Conservation (phyloP, 2,888 invertebrate species). For the Rhodophaea formosa region DNA sequence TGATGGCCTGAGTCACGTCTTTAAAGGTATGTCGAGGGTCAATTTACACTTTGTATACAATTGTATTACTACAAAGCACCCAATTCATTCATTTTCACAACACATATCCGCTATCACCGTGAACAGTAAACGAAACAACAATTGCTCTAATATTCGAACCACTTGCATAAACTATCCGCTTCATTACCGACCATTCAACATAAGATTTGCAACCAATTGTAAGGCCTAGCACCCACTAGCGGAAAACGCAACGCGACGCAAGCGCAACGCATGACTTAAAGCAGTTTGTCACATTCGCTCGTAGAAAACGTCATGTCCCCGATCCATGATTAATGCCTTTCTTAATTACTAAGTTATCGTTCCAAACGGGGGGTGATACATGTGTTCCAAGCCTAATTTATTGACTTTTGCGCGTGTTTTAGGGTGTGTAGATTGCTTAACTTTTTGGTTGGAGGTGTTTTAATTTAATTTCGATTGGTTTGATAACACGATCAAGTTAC, state of each 20-base stretch:
- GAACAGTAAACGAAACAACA: conserved; percentile 4
- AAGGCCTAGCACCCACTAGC: conserved; percentile 52
- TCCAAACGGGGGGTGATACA: conserved; percentile 55
- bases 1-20: too few relatives aligned
- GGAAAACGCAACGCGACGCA: conserved; percentile 21
- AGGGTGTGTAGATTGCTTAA: conserved; percentile 44
- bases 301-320: conserved; percentile 50
- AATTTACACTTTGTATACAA: too few relatives aligned
- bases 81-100: not conserved
- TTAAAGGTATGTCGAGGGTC: too few relatives aligned
- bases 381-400: conserved; percentile 74
- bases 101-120: not conserved
- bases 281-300: conserved; percentile 69
- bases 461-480: conserved; percentile 25
- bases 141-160: conserved; percentile 9
- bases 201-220: conserved; percentile 31
- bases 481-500: not conserved
- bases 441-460: conserved; percentile 31
- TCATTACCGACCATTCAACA: conserved; percentile 40
- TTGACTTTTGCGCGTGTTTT: conserved; percentile 64
- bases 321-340: conserved; percentile 76
- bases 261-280: conserved; percentile 57
- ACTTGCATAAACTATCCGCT: conserved; percentile 27
- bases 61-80: too few relatives aligned
- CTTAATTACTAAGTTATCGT: conserved; percentile 79